A percentile compares a stretch with the other conserved stretches of the same genome.
Evolutionary conservation across 2,888 invertebrate genomes (phyloP).

Genomic region (Drosophila algonquin): DNA sequence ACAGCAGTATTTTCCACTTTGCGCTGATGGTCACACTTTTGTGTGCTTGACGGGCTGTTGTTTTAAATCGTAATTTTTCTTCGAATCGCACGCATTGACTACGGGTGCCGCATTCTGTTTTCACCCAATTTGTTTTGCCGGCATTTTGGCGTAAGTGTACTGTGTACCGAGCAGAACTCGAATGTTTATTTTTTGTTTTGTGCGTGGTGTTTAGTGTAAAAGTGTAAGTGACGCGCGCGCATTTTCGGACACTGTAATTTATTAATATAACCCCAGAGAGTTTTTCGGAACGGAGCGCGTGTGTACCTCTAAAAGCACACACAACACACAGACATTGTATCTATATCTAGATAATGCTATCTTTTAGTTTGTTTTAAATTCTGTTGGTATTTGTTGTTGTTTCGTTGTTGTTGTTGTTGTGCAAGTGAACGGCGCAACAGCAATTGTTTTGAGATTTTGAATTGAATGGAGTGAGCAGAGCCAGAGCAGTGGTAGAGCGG

Average conservation of each 20-base stretch:
- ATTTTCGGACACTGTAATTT: slow-evolving; percentile 35
- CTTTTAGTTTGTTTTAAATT: not conserved
- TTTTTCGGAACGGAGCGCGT: not conserved
- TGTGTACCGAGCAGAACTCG: not conserved
- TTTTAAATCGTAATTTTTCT: not conserved
- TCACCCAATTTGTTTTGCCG: not conserved
- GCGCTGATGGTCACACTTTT: no score
- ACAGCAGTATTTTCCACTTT: no score
- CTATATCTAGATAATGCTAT: not conserved
- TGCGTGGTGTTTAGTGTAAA: slow-evolving; percentile 29
- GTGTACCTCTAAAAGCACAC: slow-evolving; percentile 7
- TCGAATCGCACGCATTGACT: not conserved
- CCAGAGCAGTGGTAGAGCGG: not conserved
- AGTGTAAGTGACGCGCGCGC: slow-evolving; percentile 41
- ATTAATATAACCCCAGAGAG: slow-evolving; percentile 28
- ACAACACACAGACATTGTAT: slow-evolving; percentile 7
- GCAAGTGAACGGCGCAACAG: slow-evolving; percentile 5
- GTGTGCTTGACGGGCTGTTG: no score
- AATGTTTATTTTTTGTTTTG: slow-evolving; percentile 10
- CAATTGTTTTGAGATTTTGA: slow-evolving; percentile 30
- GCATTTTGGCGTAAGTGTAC: not conserved
- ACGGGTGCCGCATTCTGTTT: not conserved
- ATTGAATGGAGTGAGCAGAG: slow-evolving; percentile 6
- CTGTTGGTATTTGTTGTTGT: not conserved
- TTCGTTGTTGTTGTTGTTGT: not conserved